Percentiles rank a stretch among this genome's conserved stretches.
Conservation (phyloP, 2,888 invertebrate genomes). For the Erebia ligea region DNA sequence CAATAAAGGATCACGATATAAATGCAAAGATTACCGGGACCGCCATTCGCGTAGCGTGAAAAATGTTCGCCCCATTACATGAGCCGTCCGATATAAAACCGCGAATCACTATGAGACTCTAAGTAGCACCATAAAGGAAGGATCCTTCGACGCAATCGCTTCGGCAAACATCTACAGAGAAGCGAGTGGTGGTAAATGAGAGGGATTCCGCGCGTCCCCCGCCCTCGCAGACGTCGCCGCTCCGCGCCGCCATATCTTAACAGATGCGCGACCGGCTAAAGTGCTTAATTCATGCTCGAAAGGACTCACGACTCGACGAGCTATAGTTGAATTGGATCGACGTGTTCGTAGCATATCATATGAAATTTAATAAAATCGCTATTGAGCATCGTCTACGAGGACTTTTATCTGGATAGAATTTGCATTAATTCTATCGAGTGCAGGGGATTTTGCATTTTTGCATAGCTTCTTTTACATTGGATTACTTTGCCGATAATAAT, state of each 20-base stretch:
- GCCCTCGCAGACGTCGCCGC: conserved; percentile 50
- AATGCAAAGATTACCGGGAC: conserved; percentile 82
- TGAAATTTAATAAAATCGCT: conserved; percentile 29
- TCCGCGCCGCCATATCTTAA: conserved; percentile 66
- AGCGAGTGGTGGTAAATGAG: conserved; percentile 82
- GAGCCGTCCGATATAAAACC: conserved; percentile 82
- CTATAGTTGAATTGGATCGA: conserved; percentile 49
- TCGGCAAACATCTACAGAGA: conserved; percentile 82
- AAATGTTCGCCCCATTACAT: conserved; percentile 78
- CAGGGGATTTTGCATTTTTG: conserved; percentile 28
- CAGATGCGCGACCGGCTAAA: conserved; percentile 65
- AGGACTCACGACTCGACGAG: conserved; percentile 56
- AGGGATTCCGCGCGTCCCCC: conserved; percentile 72
- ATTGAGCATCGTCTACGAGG: conserved; percentile 25
- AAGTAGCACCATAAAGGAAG: conserved; percentile 79
- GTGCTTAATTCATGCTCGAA: conserved; percentile 61
- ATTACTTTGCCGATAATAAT: conserved; percentile 32
- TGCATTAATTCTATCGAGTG: conserved; percentile 26
- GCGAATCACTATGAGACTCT: conserved; percentile 82
- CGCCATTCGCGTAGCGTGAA: conserved; percentile 75
- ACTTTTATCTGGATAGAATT: conserved; percentile 29
- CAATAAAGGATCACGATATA: conserved; percentile 82
- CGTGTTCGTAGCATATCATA: conserved; percentile 22
- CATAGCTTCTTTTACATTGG: conserved; percentile 20
- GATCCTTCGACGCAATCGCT: conserved; percentile 78